Evolutionary conservation across 2,888 invertebrate genomes (phyloP).

Genomic region (Endotricha flammealis): DNA sequence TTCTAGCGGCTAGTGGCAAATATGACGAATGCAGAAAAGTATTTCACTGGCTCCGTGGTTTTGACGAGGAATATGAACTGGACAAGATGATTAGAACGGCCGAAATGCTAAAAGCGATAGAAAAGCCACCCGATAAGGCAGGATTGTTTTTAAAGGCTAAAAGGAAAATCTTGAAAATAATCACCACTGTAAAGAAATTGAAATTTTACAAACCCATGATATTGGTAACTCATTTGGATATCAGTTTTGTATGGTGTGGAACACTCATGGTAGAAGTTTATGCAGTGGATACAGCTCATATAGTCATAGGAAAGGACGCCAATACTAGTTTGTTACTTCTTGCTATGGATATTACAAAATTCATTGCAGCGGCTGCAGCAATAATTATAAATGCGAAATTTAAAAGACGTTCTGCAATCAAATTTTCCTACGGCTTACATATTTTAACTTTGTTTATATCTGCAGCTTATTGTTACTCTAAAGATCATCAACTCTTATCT

Average conservation of each 20-base stretch:
- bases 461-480: constrained; percentile 16
- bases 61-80: constrained; percentile 44
- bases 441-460: constrained; percentile 7
- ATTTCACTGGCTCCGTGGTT: constrained; percentile 75
- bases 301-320: no score
- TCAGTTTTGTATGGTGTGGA: constrained; percentile 9
- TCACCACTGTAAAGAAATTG: not conserved
- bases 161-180: not conserved
- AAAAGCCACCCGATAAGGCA: no score
- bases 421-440: constrained; percentile 10
- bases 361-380: no score
- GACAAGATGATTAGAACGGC: constrained; percentile 22
- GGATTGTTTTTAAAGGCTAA: no score
- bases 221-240: constrained; percentile 21
- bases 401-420: no score
- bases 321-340: no score
- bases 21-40: constrained; percentile 70
- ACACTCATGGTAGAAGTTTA: no score
- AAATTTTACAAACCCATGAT: constrained; percentile 27
- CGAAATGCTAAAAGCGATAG: not conserved
- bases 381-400: no score
- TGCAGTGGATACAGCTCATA: no score
- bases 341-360: no score
- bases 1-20: constrained; percentile 73
- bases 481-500: constrained; percentile 5